Evolutionary conservation across 2,888 invertebrate species (phyloP).

Genomic region (Troilus luridus): DNA sequence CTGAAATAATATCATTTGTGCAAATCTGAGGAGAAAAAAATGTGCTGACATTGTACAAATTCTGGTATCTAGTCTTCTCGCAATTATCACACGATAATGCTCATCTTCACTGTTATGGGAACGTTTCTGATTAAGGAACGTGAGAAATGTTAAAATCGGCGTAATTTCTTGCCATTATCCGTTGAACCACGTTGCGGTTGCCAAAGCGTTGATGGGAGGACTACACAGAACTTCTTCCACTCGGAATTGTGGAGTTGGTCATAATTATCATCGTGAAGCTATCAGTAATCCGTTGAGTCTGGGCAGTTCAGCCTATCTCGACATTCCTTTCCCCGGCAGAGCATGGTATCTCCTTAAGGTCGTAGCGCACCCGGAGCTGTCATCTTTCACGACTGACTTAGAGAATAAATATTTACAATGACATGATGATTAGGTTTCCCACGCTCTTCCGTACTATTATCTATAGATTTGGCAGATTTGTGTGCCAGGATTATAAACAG

Average conservation of each 20-base stretch:
- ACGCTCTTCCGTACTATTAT: not conserved
- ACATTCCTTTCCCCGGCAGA: not conserved
- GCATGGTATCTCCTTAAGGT: not conserved
- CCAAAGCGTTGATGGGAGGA: not conserved
- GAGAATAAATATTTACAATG: not conserved
- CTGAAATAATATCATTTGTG: not conserved
- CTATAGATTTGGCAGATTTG: not conserved
- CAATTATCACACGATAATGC: not conserved
- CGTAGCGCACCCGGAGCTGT: not conserved
- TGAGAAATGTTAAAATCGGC: constrained; percentile 11
- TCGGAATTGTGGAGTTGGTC: not conserved
- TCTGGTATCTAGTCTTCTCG: not conserved
- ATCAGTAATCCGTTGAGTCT: constrained; percentile 29
- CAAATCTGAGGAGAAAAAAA: not conserved
- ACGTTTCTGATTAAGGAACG: not conserved
- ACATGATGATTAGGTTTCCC: not conserved
- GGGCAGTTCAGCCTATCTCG: not conserved
- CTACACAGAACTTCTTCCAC: not conserved
- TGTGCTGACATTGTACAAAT: not conserved
- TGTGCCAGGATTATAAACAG: not conserved
- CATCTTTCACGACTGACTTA: not conserved
- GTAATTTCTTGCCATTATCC: not conserved
- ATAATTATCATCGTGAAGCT: not conserved
- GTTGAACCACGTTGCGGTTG: not conserved
- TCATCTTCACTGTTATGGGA: not conserved